phyloP scores from a whole-genome alignment of 2,797 vertebrate species.

The Gobio occitaniae region DNA sequence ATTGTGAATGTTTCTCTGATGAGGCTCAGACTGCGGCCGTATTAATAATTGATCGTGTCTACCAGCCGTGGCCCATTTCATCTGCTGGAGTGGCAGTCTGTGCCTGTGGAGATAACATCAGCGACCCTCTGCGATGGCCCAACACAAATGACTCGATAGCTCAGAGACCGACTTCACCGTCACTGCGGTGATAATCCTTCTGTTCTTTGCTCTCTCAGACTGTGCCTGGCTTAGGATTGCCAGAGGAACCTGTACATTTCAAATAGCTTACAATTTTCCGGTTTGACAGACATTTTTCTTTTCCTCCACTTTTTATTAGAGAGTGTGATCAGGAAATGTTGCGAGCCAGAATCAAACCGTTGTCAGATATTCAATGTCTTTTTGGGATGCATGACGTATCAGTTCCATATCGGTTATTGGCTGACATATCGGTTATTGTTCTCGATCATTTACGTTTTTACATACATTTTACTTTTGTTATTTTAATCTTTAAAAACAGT shows the following conservation, averaged over 20 bases:
- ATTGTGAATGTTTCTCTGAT: slow-evolving; percentile 37
- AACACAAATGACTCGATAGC: slow-evolving; percentile 34
- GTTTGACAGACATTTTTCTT: background rate
- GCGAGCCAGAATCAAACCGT: background rate
- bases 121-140: background rate
- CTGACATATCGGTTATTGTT: background rate
- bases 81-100: slow-evolving; percentile 36
- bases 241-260: background rate
- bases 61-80: slow-evolving; percentile 38
- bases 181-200: slow-evolving; percentile 10
- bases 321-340: background rate
- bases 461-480: background rate
- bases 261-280: background rate
- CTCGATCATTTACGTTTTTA: background rate
- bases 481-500: background rate
- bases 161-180: background rate
- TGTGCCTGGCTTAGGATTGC: background rate
- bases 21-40: slow-evolving; percentile 6
- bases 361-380: background rate
- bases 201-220: background rate
- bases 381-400: background rate
- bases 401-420: background rate
- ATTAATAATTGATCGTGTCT: slow-evolving; percentile 56
- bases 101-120: slow-evolving; percentile 20
- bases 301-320: background rate